These are phyloP conservation scores for Ennomos fuscantarius DNA, from an alignment of 2,888 invertebrate species.

Conservation along the genomic window DNA sequence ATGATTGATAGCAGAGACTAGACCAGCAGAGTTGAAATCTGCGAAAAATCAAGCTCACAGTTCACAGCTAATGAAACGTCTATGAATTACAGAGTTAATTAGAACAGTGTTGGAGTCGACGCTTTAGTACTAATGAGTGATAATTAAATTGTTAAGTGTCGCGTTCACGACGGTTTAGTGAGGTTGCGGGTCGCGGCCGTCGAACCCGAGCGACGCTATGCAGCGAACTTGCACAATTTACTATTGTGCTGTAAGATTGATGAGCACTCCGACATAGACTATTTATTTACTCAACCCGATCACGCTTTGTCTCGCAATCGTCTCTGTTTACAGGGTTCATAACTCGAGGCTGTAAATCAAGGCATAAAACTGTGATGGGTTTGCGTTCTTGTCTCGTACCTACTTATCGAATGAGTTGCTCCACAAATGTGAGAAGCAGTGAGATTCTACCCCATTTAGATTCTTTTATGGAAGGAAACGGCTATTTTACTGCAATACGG, in stretches of 20 bases:
- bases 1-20: constrained; percentile 68
- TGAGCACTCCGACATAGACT: constrained; percentile 75
- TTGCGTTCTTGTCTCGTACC: constrained; percentile 21
- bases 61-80: constrained; percentile 66
- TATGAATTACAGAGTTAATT: constrained; percentile 72
- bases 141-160: constrained; percentile 81
- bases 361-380: constrained; percentile 63
- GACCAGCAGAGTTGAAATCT: constrained; percentile 40
- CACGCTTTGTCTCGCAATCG: constrained; percentile 79
- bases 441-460: constrained; percentile 47
- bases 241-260: constrained; percentile 77
- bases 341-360: constrained; percentile 66
- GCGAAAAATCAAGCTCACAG: constrained; percentile 43
- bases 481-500: constrained; percentile 60
- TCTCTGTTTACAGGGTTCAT: constrained; percentile 72
- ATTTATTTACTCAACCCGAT: constrained; percentile 81
- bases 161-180: constrained; percentile 75
- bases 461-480: constrained; percentile 52
- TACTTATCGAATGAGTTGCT: constrained; percentile 28
- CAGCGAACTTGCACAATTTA: constrained; percentile 75
- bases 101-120: constrained; percentile 67
- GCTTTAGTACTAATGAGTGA: constrained; percentile 77
- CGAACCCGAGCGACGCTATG: constrained; percentile 61
- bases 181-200: constrained; percentile 76
- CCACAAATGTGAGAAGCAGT: constrained; percentile 28